A percentile compares a stretch with the other conserved stretches of the same genome.
These are phyloP conservation scores for Aphis gossypii DNA, from an alignment of 1,140 invertebrate genomes.

Conservation along the genomic window DNA sequence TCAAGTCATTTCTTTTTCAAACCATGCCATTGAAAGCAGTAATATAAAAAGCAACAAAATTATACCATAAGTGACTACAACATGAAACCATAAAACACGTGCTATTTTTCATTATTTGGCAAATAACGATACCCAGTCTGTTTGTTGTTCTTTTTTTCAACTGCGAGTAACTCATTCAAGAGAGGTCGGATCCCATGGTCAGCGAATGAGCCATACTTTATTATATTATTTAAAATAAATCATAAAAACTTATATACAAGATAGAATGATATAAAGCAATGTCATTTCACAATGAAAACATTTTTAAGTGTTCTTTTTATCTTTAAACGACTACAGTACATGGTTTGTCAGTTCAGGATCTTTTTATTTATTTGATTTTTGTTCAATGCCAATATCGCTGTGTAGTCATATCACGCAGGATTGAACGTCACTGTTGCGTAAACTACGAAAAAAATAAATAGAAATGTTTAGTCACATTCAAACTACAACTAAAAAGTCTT, in stretches of 20 bases:
- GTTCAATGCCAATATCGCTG: background rate
- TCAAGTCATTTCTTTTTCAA: too few relatives aligned
- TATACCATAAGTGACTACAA: background rate
- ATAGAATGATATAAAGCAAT: background rate
- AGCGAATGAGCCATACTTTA: background rate
- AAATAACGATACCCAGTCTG: background rate
- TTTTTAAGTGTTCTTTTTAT: background rate
- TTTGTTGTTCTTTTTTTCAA: background rate
- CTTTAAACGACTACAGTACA: background rate
- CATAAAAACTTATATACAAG: background rate
- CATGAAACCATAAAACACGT: background rate
- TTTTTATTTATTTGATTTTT: conserved; percentile 8
- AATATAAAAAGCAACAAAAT: too few relatives aligned
- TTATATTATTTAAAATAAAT: conserved; percentile 3
- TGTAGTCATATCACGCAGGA: background rate
- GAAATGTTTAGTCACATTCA: background rate
- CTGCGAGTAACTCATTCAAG: background rate
- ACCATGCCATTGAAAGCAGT: too few relatives aligned
- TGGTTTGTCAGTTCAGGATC: background rate
- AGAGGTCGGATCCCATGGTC: background rate
- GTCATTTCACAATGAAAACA: background rate
- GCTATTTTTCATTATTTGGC: background rate
- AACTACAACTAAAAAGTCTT: background rate
- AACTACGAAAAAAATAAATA: background rate
- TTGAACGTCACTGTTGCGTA: background rate